Conservation (phyloP, 35 echinoderm and acorn worm genomes). For the Hemicentrotus pulcherrimus region DNA sequence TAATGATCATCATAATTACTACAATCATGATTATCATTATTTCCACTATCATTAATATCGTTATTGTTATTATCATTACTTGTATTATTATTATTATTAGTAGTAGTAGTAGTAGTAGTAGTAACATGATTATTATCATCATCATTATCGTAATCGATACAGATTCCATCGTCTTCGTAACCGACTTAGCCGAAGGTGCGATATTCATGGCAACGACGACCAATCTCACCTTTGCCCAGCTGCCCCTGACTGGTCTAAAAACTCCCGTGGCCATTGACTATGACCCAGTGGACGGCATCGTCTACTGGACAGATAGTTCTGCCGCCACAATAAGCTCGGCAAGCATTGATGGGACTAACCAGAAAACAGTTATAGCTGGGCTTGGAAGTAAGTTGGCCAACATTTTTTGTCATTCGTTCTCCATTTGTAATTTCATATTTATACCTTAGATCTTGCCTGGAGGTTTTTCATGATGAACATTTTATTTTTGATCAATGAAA, state of each 20-base stretch:
- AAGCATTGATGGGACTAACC: background rate
- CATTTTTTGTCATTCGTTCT: too few relatives aligned
- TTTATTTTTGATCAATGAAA: too few relatives aligned
- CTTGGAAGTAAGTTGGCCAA: background rate
- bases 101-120: too few relatives aligned
- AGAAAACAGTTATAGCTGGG: background rate
- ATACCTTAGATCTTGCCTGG: too few relatives aligned
- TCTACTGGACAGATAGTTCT: background rate
- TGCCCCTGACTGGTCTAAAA: background rate
- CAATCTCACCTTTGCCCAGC: background rate
- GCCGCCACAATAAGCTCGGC: background rate
- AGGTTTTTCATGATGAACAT: too few relatives aligned
- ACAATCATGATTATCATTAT: too few relatives aligned
- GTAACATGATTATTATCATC: too few relatives aligned
- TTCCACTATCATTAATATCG: too few relatives aligned
- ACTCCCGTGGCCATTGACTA: background rate
- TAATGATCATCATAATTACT: too few relatives aligned
- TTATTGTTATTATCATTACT: too few relatives aligned
- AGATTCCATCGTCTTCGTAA: background rate
- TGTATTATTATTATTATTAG: too few relatives aligned
- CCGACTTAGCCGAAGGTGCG: background rate
- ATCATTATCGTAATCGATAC: background rate
- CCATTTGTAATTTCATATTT: too few relatives aligned
- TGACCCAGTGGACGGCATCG: background rate
- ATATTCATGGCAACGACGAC: background rate